Base-by-base conservation (phyloP, 2,113 vertebrate genomes). In the Salminus brasiliensis region DNA sequence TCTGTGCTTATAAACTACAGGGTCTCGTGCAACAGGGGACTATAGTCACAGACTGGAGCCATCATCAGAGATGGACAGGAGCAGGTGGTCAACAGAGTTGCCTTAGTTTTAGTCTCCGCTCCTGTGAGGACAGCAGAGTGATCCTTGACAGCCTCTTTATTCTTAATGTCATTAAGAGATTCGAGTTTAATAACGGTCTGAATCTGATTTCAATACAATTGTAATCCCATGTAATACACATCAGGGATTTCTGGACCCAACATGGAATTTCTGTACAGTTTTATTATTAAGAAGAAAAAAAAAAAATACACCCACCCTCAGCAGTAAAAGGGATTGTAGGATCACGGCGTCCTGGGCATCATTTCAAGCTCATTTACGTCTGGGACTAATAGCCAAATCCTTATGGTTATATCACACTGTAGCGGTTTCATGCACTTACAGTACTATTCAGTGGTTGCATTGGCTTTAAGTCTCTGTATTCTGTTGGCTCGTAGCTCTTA, bases 1-100 rank as follows among this genome's bases (percentile, higher is more conserved):
- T 76, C 55, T 84, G 80, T 81, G 83, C 83, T 84, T 84, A 74
- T 81, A 81, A 62, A 81, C 68, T 81, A 72, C 15, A 79, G 57
- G 16, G 72, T 53, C 49, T 81, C 66, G 72, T 73, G 63, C 72
- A 29, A 69, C 72, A 16, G 39, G 55, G 63, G 9, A 55, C 78
- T 55, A 49, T 53, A 55, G 43, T 73, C 18, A 65, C 11, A 82
- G 45, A 72, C 75, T 74, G 62, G 63, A 74, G 74, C 53, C 70
- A 78, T 74, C 34, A 32, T 59, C 41, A 36, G 78, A 62, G 32
- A 70, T 34, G 41, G 27, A 75, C 59, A 21, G 25, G 47, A 67
- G 69, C 45, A 70, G 55, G 68, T 45, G 13, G 23, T 75, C n/a
- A n/a, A n/a, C n/a, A n/a, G n/a, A n/a, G n/a, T n/a, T n/a, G n/a